These are phyloP conservation scores for Spea multiplicata DNA, from an alignment of 2,113 vertebrate species.

Conservation along the genomic window DNA sequence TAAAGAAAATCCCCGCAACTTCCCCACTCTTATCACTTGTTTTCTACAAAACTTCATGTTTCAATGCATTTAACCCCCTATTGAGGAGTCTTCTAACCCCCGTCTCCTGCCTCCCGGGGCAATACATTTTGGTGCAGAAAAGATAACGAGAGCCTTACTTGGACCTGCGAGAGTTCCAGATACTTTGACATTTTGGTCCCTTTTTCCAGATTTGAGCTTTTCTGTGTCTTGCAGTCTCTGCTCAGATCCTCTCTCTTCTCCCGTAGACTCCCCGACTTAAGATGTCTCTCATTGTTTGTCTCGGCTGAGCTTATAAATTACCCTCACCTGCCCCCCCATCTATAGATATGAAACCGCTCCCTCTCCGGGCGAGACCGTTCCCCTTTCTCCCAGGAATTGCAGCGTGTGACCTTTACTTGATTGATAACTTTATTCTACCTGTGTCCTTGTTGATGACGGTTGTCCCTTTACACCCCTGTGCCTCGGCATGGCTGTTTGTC, in stretches of 20 bases:
- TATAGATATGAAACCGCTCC: slow-evolving; percentile 1
- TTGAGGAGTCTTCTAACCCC: too few species aligned
- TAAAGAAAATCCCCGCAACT: too few species aligned
- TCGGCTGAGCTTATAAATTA: background rate
- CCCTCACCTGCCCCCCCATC: background rate
- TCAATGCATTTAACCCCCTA: too few species aligned
- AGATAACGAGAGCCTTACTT: background rate
- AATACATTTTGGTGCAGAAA: background rate
- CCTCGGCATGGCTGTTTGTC: background rate
- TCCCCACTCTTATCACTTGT: too few species aligned
- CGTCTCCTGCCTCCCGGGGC: background rate
- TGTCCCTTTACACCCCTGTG: slow-evolving; percentile 2
- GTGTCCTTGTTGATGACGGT: background rate
- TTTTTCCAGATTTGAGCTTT: background rate
- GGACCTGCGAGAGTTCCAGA: background rate
- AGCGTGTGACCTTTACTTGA: slow-evolving; percentile 29
- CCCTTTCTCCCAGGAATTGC: slow-evolving; percentile 27
- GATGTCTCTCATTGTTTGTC: background rate
- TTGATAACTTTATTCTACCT: slow-evolving; percentile 37
- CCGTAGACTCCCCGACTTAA: background rate
- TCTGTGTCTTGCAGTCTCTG: background rate
- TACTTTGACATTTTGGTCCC: slow-evolving; percentile 2
- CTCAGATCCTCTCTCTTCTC: background rate
- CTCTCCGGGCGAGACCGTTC: background rate
- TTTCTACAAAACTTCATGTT: too few species aligned